Base-by-base conservation (phyloP, 2,888 invertebrate genomes). In the Drosophila leonis region DNA sequence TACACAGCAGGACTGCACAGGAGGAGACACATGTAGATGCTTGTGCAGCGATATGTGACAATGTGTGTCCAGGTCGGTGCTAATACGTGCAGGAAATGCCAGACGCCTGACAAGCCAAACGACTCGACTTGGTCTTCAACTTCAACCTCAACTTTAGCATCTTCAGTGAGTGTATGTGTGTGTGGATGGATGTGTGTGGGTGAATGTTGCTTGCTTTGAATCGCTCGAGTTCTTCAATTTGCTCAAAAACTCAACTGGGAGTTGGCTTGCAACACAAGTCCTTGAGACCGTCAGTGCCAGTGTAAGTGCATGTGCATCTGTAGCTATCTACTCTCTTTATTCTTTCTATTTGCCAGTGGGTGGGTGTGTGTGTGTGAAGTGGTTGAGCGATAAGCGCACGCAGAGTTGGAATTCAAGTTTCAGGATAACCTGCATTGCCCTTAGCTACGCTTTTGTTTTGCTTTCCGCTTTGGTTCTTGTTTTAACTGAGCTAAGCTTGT, bases 221-320 rank as follows among this genome's bases (percentile, higher is more conserved):
- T 63, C 64, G 64, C 60, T 24, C 56, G 41, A 72, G 67, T 63
- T 51, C 56, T 44, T 66, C 55, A 56, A 49, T 52, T 59, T 13
- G 60, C 52, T 65, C 31, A 71, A 57, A 56, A 49, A 65, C 68
- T 48, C 66, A 60, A 59, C 39, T 62, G 69, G 61, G 46, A 75
- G 66, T 64, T 61, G 39, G 54, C 54, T 56, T 46, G 57, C 54
- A 52, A 44, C 75, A 64, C 46, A 70, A 73, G 80, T 80, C 64
- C 76, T 68, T 73, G 62, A 65, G 51, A 42, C 56, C 56, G 9
- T 15, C 55, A 55, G 41, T 18, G 42, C 20, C 62, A 18, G 18
- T 54, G 39, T 37, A 37, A 54, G 54, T 52, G 20, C 20, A 33
- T 51, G 33, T 51, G 51, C 49, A 51, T 4, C 48, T 51, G 27